Base-by-base conservation (phyloP, 1,140 invertebrate species). In the Aricia agestis region DNA sequence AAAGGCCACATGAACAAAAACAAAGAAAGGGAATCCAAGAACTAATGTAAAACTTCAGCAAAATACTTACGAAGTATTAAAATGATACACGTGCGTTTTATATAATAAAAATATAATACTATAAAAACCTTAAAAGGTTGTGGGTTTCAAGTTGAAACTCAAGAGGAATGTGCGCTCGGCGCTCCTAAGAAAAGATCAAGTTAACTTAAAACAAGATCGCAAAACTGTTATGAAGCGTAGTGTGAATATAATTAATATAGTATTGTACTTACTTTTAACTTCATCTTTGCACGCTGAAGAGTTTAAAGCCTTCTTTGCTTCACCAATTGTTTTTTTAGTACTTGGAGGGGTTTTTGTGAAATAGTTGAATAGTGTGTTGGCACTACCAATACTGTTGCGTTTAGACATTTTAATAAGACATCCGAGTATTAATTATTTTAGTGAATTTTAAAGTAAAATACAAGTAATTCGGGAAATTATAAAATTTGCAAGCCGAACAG, bases 321-420 rank as follows among this genome's bases (percentile, higher is more conserved):
- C 59, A 1, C 19, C 59, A 3, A 25, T 89, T 57, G 66, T 63
- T 70, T 75, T 92, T 74, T 85, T 92, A 82, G 77, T 91, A 78
- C 89, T 80, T 4, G 90, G 92, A 15, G 93, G 93, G 4, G 93
- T 93, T 83, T 93, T 93, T 13, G 85, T 72, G 74, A 94, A 94
- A 77, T 94, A 94, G 78, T 93, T 94, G 61, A 94, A 93, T n/a
- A 94, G 75, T 0, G 93, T 93, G 78, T 94, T 93, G n/a, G 79
- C 72, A 75, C 59, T 78, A 73, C 70, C 86, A 74, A 66, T 79
- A 65, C 83, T 90, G 74, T 88, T 91, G 66, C 90, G 79, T 75
- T 92, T 92, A 18, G 90, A 90, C 92, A 92, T 92, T 67, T 67
- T 73, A 17, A 32, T 72, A 45, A 10, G 18, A 18, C 61, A 61